Base-by-base conservation (phyloP, 2,113 vertebrate genomes). In the Zapornia atra region DNA sequence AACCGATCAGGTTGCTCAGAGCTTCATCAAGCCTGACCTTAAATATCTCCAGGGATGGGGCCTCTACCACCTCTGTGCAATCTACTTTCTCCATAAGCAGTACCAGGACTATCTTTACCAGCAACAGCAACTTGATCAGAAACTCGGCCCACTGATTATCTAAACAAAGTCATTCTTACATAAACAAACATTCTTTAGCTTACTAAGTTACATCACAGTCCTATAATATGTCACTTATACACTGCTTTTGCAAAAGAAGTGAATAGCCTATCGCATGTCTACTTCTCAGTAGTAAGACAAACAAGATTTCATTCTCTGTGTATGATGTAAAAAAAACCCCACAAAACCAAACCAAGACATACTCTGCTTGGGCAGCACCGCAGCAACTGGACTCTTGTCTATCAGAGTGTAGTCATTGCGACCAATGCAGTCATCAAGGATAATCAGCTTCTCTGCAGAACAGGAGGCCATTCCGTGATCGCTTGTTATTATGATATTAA, bases 391-490 rank as follows among this genome's bases (percentile, higher is more conserved):
- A 15, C 95, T 98, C 18, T 44, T 85, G 95, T 99, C 99, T 95
- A 99, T 97, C 64, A 99, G 86, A 2, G 83, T 98, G 82, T 99
- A 99, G 90, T 96, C 96, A 36, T 91, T 86, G 2, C 66, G 96
- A 56, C 96, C 72, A 9, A 99, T 92, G 96, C 99, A 99, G 2
- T 10, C 0, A 73, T 99, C 98, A 97, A 99, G 96, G 31, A 71
- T 34, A 77, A 99, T 99, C 90, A 99, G 73, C 88, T 97, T 98
- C 4, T 99, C 75, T 21, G 96, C 12, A 15, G 99, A 99, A 69
- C 99, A 99, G 93, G 99, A 98, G 20, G 98, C 88, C 99, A 99
- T 99, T n/a, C 99, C 99, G 26, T 99, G 99, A 95, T 99, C 99
- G 28, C 99, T 99, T 51, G 99, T 99, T 82, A 99, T 97, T 8